Evolutionary conservation across 2,888 invertebrate species (phyloP), one percentile per base, ranked within the genome.

Genomic region (Pristionchus fissidentatus): DNA sequence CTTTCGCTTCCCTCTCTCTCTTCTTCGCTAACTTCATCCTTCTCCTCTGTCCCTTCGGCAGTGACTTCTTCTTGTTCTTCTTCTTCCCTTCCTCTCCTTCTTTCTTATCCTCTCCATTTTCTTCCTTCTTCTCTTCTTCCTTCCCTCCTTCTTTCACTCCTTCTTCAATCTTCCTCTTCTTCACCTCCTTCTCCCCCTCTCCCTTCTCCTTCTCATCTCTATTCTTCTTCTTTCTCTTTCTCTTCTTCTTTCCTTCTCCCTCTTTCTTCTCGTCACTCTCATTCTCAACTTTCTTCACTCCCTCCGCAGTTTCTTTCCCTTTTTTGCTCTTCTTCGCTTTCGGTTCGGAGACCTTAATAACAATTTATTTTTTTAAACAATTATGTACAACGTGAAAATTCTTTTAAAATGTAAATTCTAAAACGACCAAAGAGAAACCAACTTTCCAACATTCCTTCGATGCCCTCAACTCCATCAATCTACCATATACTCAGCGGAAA

Each of bases 71-170:
- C 35, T 77, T 66, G 5, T 41, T 79, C 66, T 43, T 46, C 73
- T 38, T 62, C 80, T 52, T 84, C n/a, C 32, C 29, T 29, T 57
- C 38, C 5, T 4, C 22, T 41, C 22, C 52, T 70, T 66, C 55
- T 43, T 79, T 41, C 66, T 83, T 70, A 32, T 80, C 70, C n/a
- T 84, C 70, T 80, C 29, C 70, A 43, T 52, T 41, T 13, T 84
- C 49, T 49, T 62, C 55, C 62, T 46, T 78, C 62, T 83, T 73
- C 70, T 70, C 38, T 73, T 73, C 35, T 41, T 22, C 49, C 29
- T 75, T 75, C 38, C 62, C 22, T 41, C 19, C 55, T 29, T 35
- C 26, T 75, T 29, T 55, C 49, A 29, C 35, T 26, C 57, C 52
- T 35, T 55, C 41, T 38, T 41, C 70, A 0, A 41, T 32, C 22